These are phyloP conservation scores for Stegodyphus mimosarum DNA, from an alignment of 1,140 invertebrate genomes.

Conservation along the genomic window DNA sequence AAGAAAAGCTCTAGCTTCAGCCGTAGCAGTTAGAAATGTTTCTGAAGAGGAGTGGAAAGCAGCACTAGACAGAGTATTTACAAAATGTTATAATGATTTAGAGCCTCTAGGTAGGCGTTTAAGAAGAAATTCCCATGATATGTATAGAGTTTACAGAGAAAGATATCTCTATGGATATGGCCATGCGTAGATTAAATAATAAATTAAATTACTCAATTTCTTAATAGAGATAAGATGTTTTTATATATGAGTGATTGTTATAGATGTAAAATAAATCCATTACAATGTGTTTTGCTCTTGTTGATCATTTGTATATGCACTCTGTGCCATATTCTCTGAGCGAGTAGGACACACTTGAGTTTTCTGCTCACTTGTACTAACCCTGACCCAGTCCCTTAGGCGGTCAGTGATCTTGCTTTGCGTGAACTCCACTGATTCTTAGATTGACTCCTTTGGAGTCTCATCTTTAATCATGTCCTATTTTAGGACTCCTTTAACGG, in stretches of 20 bases:
- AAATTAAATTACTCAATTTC: neutral
- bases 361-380: too few species aligned
- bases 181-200: neutral
- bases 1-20: conserved; percentile 84
- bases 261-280: neutral
- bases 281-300: too few species aligned
- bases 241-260: neutral
- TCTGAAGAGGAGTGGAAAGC: conserved; percentile 77
- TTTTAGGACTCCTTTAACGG: too few species aligned
- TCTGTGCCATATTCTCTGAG: too few species aligned
- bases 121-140: conserved; percentile 80
- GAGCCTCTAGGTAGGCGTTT: conserved; percentile 90
- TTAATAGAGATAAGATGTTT: neutral
- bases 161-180: conserved; percentile 83
- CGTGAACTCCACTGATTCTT: too few species aligned
- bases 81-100: conserved; percentile 90
- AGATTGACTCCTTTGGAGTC: too few species aligned
- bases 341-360: too few species aligned
- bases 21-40: conserved; percentile 84
- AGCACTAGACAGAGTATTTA: conserved; percentile 89
- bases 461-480: too few species aligned
- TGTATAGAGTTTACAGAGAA: conserved; percentile 81
- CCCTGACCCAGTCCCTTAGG: too few species aligned
- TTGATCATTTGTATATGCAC: too few species aligned
- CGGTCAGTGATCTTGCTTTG: too few species aligned